Evolutionary conservation across 2,888 invertebrate species (phyloP).

Genomic region (Latheticus oryzae): DNA sequence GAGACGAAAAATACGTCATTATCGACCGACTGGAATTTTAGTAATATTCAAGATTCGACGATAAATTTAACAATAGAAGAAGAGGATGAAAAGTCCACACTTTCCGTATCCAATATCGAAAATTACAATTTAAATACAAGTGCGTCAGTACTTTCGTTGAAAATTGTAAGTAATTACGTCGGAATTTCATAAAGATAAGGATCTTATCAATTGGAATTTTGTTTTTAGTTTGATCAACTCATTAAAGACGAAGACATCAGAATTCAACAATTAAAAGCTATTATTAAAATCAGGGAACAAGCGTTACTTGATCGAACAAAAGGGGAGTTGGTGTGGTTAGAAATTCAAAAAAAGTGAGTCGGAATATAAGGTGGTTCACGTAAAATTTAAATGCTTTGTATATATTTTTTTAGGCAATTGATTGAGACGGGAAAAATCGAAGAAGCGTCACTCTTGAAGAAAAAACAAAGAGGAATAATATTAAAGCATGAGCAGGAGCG

Average conservation of each 20-base stretch:
- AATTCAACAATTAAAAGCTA: conserved; percentile 73
- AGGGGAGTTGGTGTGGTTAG: conserved; percentile 73
- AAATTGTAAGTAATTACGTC: conserved; percentile 56
- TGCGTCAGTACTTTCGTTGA: conserved; percentile 57
- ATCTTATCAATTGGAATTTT: conserved; percentile 38
- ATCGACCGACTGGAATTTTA: conserved; percentile 29
- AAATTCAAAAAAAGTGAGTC: conserved; percentile 72
- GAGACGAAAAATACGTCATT: conserved; percentile 9
- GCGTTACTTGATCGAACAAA: conserved; percentile 75
- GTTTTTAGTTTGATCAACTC: conserved; percentile 69
- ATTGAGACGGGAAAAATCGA: conserved; percentile 70
- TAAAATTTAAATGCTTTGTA: conserved; percentile 7
- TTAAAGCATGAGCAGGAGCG: conserved; percentile 75
- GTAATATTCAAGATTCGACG: conserved; percentile 12
- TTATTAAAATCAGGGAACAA: conserved; percentile 76
- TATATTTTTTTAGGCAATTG: conserved; percentile 61
- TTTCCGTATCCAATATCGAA: conserved; percentile 19
- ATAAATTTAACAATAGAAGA: conserved; percentile 8
- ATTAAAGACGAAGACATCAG: conserved; percentile 76
- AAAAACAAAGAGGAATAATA: conserved; percentile 76
- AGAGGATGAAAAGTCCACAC: conserved; percentile 10
- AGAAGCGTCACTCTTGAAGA: conserved; percentile 72
- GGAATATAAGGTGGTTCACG: neutral
- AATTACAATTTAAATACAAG: conserved; percentile 45
- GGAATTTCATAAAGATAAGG: conserved; percentile 23